Evolutionary conservation across 2,113 vertebrate genomes (phyloP).

Genomic region (Columba livia): DNA sequence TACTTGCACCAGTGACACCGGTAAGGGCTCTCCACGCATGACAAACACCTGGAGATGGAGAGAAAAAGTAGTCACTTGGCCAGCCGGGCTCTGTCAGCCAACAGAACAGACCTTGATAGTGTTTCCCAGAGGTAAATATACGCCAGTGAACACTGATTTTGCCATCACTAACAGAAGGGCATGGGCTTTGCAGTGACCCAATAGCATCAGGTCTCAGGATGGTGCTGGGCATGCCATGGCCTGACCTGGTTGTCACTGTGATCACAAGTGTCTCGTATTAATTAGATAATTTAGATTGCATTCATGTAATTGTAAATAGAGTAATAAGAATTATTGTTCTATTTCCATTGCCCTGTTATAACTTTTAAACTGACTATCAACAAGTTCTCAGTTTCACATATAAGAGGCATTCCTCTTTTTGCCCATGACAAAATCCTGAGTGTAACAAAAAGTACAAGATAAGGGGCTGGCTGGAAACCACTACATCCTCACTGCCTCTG

Average conservation of each 20-base stretch:
- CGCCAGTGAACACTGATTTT: background rate
- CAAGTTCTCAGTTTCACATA: background rate
- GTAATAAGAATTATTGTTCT: background rate
- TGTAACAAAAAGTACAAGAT: background rate
- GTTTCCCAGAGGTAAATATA: background rate
- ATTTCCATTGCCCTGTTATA: background rate
- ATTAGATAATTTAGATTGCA: background rate
- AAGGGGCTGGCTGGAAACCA: background rate
- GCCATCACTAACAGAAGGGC: background rate
- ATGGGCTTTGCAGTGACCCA: background rate
- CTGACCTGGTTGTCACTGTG: background rate
- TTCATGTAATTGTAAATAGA: background rate
- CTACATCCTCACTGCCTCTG: background rate
- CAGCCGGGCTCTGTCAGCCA: background rate
- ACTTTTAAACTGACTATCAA: background rate
- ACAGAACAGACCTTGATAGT: background rate
- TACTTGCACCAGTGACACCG: slow-evolving; percentile 99
- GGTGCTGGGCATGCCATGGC: background rate
- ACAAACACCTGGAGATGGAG: slow-evolving; percentile 83
- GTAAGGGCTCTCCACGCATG: slow-evolving; percentile 94
- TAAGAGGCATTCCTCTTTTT: background rate
- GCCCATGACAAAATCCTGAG: background rate
- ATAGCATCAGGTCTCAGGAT: background rate
- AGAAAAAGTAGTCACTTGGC: background rate
- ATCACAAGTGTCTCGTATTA: background rate